Conservation (phyloP, 2,888 invertebrate genomes). For the Pollenia labialis region DNA sequence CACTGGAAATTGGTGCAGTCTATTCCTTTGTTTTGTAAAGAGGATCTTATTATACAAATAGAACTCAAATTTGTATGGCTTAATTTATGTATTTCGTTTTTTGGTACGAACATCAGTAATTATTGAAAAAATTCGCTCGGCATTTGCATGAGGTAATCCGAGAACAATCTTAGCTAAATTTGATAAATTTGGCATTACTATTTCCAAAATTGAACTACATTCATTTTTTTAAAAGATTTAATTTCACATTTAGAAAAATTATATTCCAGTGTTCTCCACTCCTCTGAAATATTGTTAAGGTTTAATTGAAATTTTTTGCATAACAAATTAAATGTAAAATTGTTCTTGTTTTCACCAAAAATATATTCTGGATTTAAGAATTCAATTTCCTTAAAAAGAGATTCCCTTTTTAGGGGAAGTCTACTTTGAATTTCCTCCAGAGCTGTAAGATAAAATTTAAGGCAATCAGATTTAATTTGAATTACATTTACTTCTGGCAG, state of each 20-base stretch:
- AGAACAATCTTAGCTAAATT: slow-evolving; percentile 27
- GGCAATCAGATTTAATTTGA: slow-evolving; percentile 15
- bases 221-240: slow-evolving; percentile 2
- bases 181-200: slow-evolving; percentile 32
- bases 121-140: slow-evolving; percentile 26
- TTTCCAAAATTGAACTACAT: slow-evolving; percentile 17
- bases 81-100: slow-evolving; percentile 28
- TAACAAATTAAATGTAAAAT: slow-evolving; percentile 20
- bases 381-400: slow-evolving; percentile 25
- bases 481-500: neutral
- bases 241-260: slow-evolving; percentile 26
- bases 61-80: slow-evolving; percentile 19
- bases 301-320: neutral
- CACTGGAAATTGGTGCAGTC: slow-evolving; percentile 31
- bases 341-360: neutral
- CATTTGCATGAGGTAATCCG: slow-evolving; percentile 5
- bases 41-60: slow-evolving; percentile 13
- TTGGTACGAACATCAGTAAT: slow-evolving; percentile 42
- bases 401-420: slow-evolving; percentile 1
- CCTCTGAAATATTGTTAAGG: neutral
- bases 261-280: slow-evolving; percentile 34
- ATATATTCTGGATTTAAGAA: neutral
- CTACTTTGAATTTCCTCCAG: neutral
- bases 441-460: neutral
- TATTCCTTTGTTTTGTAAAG: slow-evolving; percentile 1